These are phyloP conservation scores for Trochalopteron elliotii DNA, from an alignment of 2,113 vertebrate species.

Conservation along the genomic window DNA sequence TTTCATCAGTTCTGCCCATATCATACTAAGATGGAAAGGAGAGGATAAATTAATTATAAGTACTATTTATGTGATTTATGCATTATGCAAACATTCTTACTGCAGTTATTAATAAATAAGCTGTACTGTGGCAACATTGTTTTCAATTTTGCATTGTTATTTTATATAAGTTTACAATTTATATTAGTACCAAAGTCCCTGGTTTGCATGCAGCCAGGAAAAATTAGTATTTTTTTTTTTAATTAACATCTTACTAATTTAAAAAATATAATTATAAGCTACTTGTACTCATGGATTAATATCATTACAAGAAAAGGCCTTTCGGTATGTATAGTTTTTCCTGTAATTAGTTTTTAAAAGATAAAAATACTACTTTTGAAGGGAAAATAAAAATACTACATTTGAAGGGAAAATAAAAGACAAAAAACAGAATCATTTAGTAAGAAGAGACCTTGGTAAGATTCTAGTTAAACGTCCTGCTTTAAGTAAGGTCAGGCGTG, in stretches of 20 bases:
- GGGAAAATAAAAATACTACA: not conserved
- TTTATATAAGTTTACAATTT: not conserved
- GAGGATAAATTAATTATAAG: conserved; percentile 31
- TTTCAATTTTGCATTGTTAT: not conserved
- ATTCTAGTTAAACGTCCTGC: not conserved
- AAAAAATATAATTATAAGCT: not conserved
- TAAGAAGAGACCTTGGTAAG: not conserved
- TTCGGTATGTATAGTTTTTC: not conserved
- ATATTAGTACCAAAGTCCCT: not conserved
- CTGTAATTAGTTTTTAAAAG: not conserved
- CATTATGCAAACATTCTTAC: not conserved
- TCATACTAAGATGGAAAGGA: not conserved
- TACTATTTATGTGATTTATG: not conserved
- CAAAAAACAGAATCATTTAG: not conserved
- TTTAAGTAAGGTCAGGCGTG: not conserved
- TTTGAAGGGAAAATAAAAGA: not conserved
- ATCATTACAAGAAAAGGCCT: not conserved
- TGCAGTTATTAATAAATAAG: not conserved
- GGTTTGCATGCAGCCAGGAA: not conserved
- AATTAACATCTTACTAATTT: not conserved
- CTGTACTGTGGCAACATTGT: not conserved
- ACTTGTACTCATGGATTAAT: not conserved
- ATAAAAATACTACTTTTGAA: not conserved
- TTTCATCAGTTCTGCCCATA: not conserved
- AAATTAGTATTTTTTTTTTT: not conserved